Conservation (phyloP, 2,888 invertebrate genomes). For the Gymnoscelis rufifasciata region DNA sequence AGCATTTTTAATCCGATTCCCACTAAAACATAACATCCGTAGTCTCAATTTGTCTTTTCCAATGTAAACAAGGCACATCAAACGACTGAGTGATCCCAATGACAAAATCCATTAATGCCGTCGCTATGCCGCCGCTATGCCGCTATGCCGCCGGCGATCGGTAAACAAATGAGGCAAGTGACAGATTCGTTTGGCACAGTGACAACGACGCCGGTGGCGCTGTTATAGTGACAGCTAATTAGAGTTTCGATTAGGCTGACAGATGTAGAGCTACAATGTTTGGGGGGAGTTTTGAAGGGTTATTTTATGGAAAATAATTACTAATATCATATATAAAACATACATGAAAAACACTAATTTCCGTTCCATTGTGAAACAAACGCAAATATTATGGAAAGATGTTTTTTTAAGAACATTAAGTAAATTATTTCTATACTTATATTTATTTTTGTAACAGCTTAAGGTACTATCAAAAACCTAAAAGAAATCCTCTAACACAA, state of each 20-base stretch:
- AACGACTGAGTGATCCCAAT: constrained; percentile 57
- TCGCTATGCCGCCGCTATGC: constrained; percentile 32
- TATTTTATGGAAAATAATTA: background rate
- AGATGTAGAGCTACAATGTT: background rate
- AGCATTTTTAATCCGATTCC: constrained; percentile 8
- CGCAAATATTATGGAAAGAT: too few species aligned
- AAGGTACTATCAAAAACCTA: too few species aligned
- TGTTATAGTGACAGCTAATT: constrained; percentile 6
- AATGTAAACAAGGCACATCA: constrained; percentile 67
- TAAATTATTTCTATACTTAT: too few species aligned
- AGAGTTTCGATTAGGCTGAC: background rate
- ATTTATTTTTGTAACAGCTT: too few species aligned
- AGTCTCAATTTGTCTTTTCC: constrained; percentile 56
- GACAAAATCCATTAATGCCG: constrained; percentile 75
- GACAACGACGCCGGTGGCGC: constrained; percentile 49
- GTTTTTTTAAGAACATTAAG: too few species aligned
- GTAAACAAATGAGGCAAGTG: constrained; percentile 74
- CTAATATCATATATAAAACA: too few species aligned
- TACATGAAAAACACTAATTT: too few species aligned
- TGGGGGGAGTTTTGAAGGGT: background rate
- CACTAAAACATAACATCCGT: constrained; percentile 28
- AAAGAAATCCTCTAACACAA: too few species aligned
- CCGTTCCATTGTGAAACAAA: too few species aligned
- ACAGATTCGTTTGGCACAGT: constrained; percentile 72
- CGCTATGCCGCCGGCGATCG: constrained; percentile 52